Conservation (phyloP, 2,113 vertebrate genomes). For the Dasyprocta punctata region DNA sequence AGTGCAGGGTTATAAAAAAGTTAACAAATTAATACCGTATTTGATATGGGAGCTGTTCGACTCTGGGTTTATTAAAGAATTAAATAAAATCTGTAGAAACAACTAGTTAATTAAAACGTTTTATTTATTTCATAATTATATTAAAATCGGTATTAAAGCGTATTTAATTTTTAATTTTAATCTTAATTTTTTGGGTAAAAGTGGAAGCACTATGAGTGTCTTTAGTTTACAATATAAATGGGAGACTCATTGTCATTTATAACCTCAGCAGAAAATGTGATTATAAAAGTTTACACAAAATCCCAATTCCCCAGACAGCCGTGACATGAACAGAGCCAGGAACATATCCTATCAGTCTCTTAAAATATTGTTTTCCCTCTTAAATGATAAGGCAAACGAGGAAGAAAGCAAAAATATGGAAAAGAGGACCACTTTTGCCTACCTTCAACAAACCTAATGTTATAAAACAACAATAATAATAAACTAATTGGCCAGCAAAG, state of each 20-base stretch:
- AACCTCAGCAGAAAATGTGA: slow-evolving; percentile 60
- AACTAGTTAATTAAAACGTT: background rate
- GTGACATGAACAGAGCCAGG: background rate
- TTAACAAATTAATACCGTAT: background rate
- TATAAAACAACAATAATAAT: background rate
- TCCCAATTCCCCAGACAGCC: slow-evolving; percentile 42
- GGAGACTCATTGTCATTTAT: background rate
- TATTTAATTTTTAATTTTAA: background rate
- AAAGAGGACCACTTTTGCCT: background rate
- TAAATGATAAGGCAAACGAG: slow-evolving; percentile 40
- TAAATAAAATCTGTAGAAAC: background rate
- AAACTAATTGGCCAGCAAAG: background rate
- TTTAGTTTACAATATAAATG: background rate
- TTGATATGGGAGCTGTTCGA: background rate
- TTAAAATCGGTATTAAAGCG: background rate
- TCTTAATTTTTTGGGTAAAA: background rate
- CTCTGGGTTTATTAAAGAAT: slow-evolving; percentile 42
- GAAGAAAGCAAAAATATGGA: background rate
- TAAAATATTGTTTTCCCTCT: slow-evolving; percentile 46
- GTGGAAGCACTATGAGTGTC: background rate
- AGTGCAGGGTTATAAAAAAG: slow-evolving; percentile 6
- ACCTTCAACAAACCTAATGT: background rate
- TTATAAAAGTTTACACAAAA: slow-evolving; percentile 59
- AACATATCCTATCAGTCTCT: background rate
- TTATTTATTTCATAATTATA: background rate